A percentile compares a stretch with the other conserved stretches of the same genome.
These are phyloP conservation scores for Ammodytes marinus DNA, from an alignment of 2,113 vertebrate genomes.

Conservation along the genomic window DNA sequence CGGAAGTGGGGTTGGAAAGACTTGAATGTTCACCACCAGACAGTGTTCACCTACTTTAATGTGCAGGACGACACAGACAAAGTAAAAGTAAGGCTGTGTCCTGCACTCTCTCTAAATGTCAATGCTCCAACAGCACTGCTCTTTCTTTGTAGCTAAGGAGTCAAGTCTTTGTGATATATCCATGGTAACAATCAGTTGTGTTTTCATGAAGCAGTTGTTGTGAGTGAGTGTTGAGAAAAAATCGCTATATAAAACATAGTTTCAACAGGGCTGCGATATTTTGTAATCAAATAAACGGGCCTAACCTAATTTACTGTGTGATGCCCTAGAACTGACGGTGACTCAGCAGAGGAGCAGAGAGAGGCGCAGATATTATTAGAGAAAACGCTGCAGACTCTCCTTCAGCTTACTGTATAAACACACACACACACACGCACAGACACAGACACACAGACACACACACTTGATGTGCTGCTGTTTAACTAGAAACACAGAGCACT, in stretches of 20 bases:
- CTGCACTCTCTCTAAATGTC: slow-evolving; percentile 43
- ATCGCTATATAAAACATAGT: not conserved
- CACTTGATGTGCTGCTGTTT: not conserved
- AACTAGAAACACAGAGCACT: slow-evolving; percentile 8
- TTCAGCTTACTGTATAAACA: slow-evolving; percentile 5
- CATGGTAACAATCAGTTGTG: slow-evolving; percentile 39
- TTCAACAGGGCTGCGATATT: slow-evolving; percentile 14
- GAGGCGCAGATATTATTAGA: slow-evolving; percentile 30
- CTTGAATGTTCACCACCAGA: not conserved
- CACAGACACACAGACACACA: not conserved
- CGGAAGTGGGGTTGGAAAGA: not conserved
- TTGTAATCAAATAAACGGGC: slow-evolving; percentile 40
- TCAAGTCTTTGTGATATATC: slow-evolving; percentile 1
- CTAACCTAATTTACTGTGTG: slow-evolving; percentile 59
- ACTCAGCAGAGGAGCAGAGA: slow-evolving; percentile 69
- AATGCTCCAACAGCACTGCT: not conserved
- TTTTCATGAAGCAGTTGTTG: not conserved
- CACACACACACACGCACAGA: too few relatives aligned
- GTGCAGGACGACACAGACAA: not conserved
- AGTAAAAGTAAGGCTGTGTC: slow-evolving; percentile 1
- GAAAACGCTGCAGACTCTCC: slow-evolving; percentile 9
- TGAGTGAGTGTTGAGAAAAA: not conserved
- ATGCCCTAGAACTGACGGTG: slow-evolving; percentile 62
- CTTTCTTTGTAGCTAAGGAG: not conserved
- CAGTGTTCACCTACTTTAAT: slow-evolving; percentile 4